A percentile compares a stretch with the other conserved stretches of the same genome.
These are phyloP conservation scores for Lucinisca nassula DNA, from an alignment of 2,888 invertebrate species.

Conservation along the genomic window DNA sequence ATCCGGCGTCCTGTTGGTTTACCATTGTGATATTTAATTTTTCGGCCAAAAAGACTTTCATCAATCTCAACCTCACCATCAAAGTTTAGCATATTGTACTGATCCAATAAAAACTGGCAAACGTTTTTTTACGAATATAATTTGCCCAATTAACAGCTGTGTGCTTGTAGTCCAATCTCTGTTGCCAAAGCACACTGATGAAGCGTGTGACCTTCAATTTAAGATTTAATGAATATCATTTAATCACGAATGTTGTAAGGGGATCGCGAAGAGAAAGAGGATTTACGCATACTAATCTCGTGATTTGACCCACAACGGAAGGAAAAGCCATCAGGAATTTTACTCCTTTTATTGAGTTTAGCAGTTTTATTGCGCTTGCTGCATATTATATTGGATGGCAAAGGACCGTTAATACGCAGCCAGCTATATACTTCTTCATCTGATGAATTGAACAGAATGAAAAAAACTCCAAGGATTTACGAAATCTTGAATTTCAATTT, in stretches of 20 bases:
- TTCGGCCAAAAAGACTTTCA: neutral
- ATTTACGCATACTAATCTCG: conserved; percentile 13
- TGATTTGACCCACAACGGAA: neutral
- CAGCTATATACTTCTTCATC: neutral
- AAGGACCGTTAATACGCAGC: neutral
- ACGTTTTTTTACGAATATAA: conserved; percentile 8
- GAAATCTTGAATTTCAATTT: conserved; percentile 5
- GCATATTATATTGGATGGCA: neutral
- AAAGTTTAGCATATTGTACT: neutral
- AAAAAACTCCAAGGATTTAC: conserved; percentile 19
- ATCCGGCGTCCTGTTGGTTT: conserved; percentile 7
- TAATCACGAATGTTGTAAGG: conserved; percentile 23
- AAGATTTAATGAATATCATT: conserved; percentile 20
- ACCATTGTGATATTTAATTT: conserved; percentile 23
- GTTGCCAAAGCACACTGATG: conserved; percentile 17
- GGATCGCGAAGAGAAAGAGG: conserved; percentile 32
- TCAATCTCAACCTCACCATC: neutral
- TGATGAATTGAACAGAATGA: neutral
- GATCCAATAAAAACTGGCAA: conserved; percentile 4
- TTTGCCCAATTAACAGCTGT: conserved; percentile 31
- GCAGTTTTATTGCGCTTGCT: neutral
- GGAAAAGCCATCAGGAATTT: neutral
- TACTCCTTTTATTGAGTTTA: neutral
- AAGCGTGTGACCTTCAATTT: conserved; percentile 20
- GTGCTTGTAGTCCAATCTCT: conserved; percentile 20